Percentiles rank a stretch among this genome's conserved stretches.
Evolutionary conservation across 2,888 invertebrate genomes (phyloP).

Genomic region (Apocheima hispidaria): DNA sequence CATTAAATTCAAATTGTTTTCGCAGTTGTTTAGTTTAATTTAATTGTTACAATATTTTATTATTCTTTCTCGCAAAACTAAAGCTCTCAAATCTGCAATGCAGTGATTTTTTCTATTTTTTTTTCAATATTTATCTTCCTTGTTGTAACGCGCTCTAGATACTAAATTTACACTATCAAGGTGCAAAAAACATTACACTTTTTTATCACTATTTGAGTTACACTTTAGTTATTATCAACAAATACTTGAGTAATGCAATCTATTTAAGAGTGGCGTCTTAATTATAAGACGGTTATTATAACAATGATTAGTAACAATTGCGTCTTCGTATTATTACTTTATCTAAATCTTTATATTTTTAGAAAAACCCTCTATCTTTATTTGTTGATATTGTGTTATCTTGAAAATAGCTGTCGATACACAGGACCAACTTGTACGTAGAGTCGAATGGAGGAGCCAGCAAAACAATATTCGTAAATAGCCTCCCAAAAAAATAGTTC

Average conservation of each 20-base stretch:
- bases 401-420: background rate
- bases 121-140: background rate
- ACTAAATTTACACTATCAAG: background rate
- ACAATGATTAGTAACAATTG: constrained; percentile 5
- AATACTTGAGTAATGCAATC: constrained; percentile 8
- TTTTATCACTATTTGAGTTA: background rate
- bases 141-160: too few species aligned
- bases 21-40: background rate
- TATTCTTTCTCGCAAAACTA: too few species aligned
- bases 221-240: background rate
- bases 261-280: constrained; percentile 7
- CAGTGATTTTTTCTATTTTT: too few species aligned
- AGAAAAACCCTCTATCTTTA: constrained; percentile 26
- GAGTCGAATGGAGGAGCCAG: background rate
- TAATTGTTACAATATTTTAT: too few species aligned
- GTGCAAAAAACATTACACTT: background rate
- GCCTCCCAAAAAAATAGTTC: background rate
- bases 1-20: constrained; percentile 32
- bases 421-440: background rate
- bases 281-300: background rate
- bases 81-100: too few species aligned
- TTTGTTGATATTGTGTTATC: constrained; percentile 6
- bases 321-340: constrained; percentile 15
- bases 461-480: background rate
- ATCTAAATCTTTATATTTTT: constrained; percentile 24